Evolutionary conservation across 2,797 vertebrate genomes (phyloP).

Genomic region (Dendrocincla fuliginosa): DNA sequence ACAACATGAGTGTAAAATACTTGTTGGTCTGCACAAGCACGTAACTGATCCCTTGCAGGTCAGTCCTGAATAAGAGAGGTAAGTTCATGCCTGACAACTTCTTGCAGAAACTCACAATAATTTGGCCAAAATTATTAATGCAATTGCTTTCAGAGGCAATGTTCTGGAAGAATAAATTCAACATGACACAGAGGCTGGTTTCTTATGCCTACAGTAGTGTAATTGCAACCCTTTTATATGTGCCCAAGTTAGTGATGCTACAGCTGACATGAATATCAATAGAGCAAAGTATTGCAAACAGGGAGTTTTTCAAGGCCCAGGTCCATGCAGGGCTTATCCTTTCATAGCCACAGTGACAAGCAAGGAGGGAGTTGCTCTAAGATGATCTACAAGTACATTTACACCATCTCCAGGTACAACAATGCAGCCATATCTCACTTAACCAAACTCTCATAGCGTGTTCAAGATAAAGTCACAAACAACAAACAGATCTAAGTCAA

Average conservation of each 20-base stretch:
- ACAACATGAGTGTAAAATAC: background rate
- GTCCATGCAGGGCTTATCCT: background rate
- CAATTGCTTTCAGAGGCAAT: background rate
- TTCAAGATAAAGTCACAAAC: background rate
- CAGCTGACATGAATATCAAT: fast-evolving
- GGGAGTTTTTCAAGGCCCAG: background rate
- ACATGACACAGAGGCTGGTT: background rate
- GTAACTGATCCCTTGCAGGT: background rate
- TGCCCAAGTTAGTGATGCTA: background rate
- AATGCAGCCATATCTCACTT: background rate
- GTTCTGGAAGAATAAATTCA: background rate
- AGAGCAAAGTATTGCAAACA: background rate
- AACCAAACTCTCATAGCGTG: background rate
- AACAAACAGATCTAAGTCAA: background rate
- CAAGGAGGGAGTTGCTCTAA: background rate
- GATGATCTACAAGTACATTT: background rate
- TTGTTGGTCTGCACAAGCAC: background rate
- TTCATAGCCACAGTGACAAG: background rate
- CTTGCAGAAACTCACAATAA: background rate
- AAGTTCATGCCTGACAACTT: background rate
- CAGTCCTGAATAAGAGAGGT: background rate
- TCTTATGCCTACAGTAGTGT: background rate
- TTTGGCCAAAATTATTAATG: background rate
- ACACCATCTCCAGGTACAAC: background rate
- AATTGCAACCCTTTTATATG: background rate